Evolutionary conservation across 2,797 vertebrate genomes (phyloP).

Genomic region (Semaprochilodus insignis): DNA sequence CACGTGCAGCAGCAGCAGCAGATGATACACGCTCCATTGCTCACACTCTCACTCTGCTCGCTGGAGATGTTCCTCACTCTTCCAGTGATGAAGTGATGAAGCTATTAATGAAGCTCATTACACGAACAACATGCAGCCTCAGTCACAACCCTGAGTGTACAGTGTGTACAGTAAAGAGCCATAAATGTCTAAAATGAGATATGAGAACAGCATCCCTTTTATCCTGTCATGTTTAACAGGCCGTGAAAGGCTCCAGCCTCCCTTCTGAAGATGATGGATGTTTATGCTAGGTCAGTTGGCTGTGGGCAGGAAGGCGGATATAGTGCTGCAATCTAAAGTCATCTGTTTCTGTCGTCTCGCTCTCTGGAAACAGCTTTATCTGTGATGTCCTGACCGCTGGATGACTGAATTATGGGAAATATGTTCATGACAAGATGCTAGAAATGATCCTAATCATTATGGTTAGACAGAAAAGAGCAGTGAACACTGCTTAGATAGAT

Average conservation of each 20-base stretch:
- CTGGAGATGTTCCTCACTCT: background rate
- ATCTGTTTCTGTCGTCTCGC: background rate
- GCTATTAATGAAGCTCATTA: background rate
- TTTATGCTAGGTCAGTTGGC: background rate
- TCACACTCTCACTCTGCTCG: slow-evolving; percentile 43
- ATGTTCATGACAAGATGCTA: background rate
- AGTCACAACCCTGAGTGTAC: background rate
- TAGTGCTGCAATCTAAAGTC: background rate
- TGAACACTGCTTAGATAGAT: no score
- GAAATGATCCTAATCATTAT: no score
- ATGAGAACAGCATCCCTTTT: slow-evolving; percentile 19
- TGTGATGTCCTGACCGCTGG: slow-evolving; percentile 40
- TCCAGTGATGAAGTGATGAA: slow-evolving; percentile 18
- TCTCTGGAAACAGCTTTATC: slow-evolving; percentile 31
- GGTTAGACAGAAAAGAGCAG: no score
- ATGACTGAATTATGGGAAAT: background rate
- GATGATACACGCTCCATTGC: slow-evolving; percentile 68
- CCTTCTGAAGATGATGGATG: slow-evolving; percentile 2
- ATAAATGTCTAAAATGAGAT: no score
- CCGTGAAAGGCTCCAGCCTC: background rate
- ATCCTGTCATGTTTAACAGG: slow-evolving; percentile 21
- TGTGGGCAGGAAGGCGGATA: slow-evolving; percentile 3
- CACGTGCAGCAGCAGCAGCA: slow-evolving; percentile 65
- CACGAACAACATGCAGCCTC: background rate
- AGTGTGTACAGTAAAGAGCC: background rate